Conservation (phyloP, 2,888 invertebrate species). For the Eueremaeus valkanovi region DNA sequence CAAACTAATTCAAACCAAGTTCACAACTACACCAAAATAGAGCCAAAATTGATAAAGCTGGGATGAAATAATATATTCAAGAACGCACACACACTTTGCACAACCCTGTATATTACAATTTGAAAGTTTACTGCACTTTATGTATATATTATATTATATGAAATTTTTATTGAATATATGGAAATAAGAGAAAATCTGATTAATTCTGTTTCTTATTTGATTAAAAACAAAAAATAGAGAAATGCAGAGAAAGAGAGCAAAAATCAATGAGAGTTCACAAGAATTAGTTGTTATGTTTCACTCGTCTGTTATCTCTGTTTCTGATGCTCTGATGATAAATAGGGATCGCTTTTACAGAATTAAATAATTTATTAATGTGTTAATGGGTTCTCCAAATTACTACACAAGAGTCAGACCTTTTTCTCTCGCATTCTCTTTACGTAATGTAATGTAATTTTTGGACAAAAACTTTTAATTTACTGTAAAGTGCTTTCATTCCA, state of each 20-base stretch:
- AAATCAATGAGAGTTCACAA: constrained; percentile 30
- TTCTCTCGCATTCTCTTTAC: not conserved
- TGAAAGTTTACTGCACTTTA: not conserved
- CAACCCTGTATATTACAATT: too few species aligned
- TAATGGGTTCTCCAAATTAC: constrained; percentile 8
- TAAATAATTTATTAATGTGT: constrained; percentile 16
- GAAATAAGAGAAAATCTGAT: constrained; percentile 20
- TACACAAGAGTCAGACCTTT: not conserved
- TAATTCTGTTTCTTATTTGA: constrained; percentile 6
- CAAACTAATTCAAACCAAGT: too few species aligned
- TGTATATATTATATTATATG: not conserved
- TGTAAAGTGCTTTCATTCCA: not conserved
- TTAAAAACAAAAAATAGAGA: not conserved
- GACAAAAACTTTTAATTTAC: not conserved
- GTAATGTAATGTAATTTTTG: not conserved
- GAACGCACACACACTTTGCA: too few species aligned
- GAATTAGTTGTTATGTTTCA: constrained; percentile 29
- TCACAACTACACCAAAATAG: too few species aligned
- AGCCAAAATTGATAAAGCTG: too few species aligned
- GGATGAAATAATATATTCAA: too few species aligned
- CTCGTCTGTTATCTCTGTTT: constrained; percentile 17
- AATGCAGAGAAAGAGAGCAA: not conserved
- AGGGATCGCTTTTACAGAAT: constrained; percentile 19
- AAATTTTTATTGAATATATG: not conserved
- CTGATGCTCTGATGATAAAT: constrained; percentile 30